Conservation (phyloP, 2,113 vertebrate genomes). For the Leiothrix lutea region DNA sequence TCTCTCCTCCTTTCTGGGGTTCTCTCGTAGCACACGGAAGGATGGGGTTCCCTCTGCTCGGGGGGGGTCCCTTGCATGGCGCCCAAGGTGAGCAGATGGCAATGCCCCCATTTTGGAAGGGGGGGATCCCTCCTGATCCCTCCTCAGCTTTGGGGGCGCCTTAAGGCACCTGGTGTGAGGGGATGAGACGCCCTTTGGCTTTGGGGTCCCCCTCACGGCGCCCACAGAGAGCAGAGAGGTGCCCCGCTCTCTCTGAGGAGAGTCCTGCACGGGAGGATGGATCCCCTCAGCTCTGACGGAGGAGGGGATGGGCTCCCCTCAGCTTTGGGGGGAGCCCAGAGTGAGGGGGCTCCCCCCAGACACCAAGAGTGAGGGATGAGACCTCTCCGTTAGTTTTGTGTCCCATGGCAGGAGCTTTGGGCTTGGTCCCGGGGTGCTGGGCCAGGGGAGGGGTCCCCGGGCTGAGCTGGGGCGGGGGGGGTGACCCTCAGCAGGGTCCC, state of each 20-base stretch:
- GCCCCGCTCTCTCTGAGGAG: background rate
- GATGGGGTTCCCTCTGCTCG: no score
- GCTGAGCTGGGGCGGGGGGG: no score
- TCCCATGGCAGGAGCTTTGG: rapidly evolving
- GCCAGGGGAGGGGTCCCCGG: background rate
- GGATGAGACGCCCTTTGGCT: no score
- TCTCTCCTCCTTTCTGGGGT: background rate
- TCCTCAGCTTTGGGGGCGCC: background rate
- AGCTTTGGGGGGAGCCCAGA: background rate
- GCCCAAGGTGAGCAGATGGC: background rate
- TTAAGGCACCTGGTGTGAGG: background rate
- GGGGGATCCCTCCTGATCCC: background rate
- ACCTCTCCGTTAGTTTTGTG: background rate
- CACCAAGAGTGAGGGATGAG: rapidly evolving
- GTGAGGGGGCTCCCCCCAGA: rapidly evolving
- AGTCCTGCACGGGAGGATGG: no score
- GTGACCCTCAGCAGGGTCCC: background rate
- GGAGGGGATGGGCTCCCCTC: background rate
- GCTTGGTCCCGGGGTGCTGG: background rate
- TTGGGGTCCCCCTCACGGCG: background rate
- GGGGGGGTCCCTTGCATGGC: background rate
- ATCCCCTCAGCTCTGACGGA: background rate
- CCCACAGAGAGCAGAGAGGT: rapidly evolving
- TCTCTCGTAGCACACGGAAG: background rate
- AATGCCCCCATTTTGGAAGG: rapidly evolving